phyloP scores from a whole-genome alignment of 53 echinoderm and acorn worm genomes.

The Astropecten irregularis region DNA sequence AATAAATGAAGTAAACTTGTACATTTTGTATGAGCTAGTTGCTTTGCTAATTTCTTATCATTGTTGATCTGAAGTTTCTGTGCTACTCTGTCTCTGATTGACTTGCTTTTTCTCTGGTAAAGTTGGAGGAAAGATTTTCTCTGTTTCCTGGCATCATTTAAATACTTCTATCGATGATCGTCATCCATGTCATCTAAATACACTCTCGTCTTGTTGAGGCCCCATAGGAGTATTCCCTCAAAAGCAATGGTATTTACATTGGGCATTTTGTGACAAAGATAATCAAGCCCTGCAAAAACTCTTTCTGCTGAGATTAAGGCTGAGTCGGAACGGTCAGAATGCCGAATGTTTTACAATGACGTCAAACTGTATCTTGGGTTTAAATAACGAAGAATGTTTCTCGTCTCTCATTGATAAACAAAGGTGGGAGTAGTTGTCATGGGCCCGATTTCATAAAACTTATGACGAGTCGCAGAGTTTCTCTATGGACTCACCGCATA shows the following conservation, averaged over 20 bases:
- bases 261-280: conserved; percentile 50
- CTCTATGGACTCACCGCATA: too few relatives aligned
- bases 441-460: too few relatives aligned
- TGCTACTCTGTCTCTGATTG: conserved; percentile 26
- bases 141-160: conserved; percentile 35
- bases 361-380: too few relatives aligned
- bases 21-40: conserved; percentile 3
- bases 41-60: conserved; percentile 49
- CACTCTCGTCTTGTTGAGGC: conserved; percentile 38
- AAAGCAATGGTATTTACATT: conserved; percentile 56
- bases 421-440: too few relatives aligned
- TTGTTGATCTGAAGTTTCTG: conserved; percentile 23
- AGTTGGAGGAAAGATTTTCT: conserved; percentile 46
- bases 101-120: conserved; percentile 46
- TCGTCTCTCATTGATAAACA: too few relatives aligned
- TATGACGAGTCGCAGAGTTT: too few relatives aligned
- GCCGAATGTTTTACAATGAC: too few relatives aligned
- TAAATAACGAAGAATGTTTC: too few relatives aligned
- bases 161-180: not conserved
- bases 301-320: conserved; percentile 31
- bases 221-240: conserved; percentile 51
- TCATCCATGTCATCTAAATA: conserved; percentile 38
- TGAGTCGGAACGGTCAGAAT: too few relatives aligned
- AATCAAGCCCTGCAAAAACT: conserved; percentile 53
- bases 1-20: too few relatives aligned